phyloP scores from a whole-genome alignment of 2,888 invertebrate species.

The Eupithecia abbreviata region DNA sequence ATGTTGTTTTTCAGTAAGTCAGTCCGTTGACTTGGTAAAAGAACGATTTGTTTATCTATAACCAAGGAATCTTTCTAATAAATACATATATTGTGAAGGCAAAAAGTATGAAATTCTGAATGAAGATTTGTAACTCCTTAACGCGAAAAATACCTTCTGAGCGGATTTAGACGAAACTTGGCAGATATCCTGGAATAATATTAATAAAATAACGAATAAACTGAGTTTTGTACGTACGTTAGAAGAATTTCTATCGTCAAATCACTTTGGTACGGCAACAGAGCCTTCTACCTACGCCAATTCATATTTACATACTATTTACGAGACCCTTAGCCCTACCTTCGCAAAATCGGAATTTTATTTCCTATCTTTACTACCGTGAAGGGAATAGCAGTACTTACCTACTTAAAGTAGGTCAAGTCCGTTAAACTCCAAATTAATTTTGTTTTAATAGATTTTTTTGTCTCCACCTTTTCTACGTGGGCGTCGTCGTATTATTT shows the following conservation, averaged over 20 bases:
- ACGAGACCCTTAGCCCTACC: slow-evolving; percentile 6
- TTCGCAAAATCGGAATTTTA: slow-evolving; percentile 3
- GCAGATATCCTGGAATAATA: background rate
- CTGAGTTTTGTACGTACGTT: background rate
- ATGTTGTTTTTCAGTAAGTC: background rate
- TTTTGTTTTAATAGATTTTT: slow-evolving; percentile 7
- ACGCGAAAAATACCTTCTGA: background rate
- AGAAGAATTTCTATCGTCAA: background rate
- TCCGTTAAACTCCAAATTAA: slow-evolving; percentile 37
- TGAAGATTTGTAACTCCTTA: background rate
- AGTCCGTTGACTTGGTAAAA: background rate
- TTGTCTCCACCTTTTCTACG: background rate
- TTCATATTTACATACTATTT: slow-evolving; percentile 14
- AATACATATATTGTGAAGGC: background rate
- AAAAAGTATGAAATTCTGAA: background rate
- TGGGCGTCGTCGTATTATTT: background rate
- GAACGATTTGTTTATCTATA: background rate
- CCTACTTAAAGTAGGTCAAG: slow-evolving; percentile 51
- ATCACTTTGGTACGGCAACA: background rate
- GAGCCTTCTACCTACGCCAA: background rate
- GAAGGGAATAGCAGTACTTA: slow-evolving; percentile 40
- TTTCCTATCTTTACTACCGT: slow-evolving; percentile 44
- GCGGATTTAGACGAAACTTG: background rate
- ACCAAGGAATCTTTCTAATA: background rate
- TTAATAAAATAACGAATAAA: background rate